These are phyloP conservation scores for Platycercus adscitus DNA, from an alignment of 2,113 vertebrate species.

Conservation along the genomic window DNA sequence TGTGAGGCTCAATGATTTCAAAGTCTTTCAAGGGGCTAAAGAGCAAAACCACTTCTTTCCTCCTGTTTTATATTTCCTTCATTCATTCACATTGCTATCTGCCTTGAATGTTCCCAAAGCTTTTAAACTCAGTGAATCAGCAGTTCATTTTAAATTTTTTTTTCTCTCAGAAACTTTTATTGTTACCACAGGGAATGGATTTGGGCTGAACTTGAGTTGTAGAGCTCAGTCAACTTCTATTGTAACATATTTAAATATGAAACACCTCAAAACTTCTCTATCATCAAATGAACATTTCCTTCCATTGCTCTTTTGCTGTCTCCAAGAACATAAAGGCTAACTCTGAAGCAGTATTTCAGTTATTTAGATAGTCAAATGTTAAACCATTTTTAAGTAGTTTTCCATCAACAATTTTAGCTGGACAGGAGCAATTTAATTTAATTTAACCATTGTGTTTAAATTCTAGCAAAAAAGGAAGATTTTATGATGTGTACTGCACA, in stretches of 20 bases:
- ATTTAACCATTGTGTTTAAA: background rate
- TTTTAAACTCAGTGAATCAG: background rate
- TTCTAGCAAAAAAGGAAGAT: background rate
- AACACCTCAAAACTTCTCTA: background rate
- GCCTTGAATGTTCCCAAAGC: background rate
- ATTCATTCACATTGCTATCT: background rate
- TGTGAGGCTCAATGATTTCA: background rate
- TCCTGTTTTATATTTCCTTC: background rate
- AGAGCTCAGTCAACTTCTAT: background rate
- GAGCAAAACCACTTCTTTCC: background rate
- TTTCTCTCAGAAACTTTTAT: background rate
- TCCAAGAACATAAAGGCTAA: background rate
- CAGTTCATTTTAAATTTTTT: background rate
- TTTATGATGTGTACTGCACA: background rate
- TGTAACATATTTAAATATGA: background rate
- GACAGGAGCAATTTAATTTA: background rate
- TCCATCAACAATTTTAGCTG: background rate
- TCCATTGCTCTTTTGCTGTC: background rate
- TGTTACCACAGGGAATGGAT: background rate
- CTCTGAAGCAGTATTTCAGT: background rate
- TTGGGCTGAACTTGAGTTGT: background rate
- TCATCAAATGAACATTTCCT: background rate
- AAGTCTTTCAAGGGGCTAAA: background rate
- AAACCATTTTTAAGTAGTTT: background rate
- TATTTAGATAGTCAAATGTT: background rate